Evolutionary conservation across 2,797 vertebrate species (phyloP), one percentile per base, ranked within the genome.

Genomic region (Myotis daubentonii): DNA sequence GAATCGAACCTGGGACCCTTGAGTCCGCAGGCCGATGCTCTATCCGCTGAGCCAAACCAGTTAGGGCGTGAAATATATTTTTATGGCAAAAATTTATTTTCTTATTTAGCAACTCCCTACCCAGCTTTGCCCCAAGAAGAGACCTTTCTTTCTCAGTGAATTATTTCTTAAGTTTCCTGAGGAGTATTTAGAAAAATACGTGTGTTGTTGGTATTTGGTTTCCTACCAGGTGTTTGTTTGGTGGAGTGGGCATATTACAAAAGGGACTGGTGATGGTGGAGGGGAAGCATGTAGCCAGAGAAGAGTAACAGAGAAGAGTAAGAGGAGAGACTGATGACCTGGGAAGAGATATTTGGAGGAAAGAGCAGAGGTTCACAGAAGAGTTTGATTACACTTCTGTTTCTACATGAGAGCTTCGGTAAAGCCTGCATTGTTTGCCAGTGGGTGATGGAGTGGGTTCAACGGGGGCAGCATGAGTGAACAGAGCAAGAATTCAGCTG

Each of bases 21-120:
- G 36, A 36, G 36, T 36, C 36, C 36, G 36, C 36, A 36, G 36
- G 36, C 3, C 36, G 36, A 36, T 36, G 36, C 36, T 36, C 36
- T 36, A 36, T 36, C 36, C 36, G 3, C 36, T 36, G 36, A 36
- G 36, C 36, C 36, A 36, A 36, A 36, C 36, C 36, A 3, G 36
- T 36, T 36, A 36, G 36, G 36, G 36, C 83, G 68, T 1, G 7
- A 84, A 94, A 76, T 93, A 1, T 41, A 65, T 66, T 94, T 89
- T 94, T 89, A 62, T 22, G 55, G n/a, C 12, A 89, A 91, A 91
- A 71, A 66, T 17, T 49, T 19, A 70, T 53, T 68, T 79, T 74
- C 79, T 89, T 80, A 87, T 65, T 75, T 81, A 95, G 36, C n/a
- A 68, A 78, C 60, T 72, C 6, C 36, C 41, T n/a, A 94, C 28